These are phyloP conservation scores for Drosophila erecta DNA, from an alignment of 1,140 invertebrate genomes.

Conservation along the genomic window DNA sequence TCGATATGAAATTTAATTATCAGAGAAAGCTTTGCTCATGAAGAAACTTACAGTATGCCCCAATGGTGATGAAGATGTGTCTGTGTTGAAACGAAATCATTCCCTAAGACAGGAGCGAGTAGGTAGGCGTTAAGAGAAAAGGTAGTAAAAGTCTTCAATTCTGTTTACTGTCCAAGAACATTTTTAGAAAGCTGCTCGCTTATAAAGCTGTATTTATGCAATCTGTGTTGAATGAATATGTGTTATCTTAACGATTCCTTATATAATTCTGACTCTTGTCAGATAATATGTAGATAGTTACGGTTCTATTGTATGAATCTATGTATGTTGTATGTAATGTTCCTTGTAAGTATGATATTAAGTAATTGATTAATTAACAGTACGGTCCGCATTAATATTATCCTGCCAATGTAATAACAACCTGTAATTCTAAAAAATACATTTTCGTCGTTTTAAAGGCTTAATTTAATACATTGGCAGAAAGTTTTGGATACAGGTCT, in stretches of 20 bases:
- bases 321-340: slow-evolving; percentile 15
- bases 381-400: slow-evolving; percentile 5
- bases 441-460: slow-evolving; percentile 1
- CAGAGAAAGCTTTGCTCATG: not conserved
- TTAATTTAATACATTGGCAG: not conserved
- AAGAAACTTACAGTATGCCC: not conserved
- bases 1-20: too few relatives aligned
- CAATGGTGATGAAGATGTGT: not conserved
- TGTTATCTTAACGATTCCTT: slow-evolving; percentile 30
- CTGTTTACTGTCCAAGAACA: not conserved
- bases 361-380: slow-evolving; percentile 27
- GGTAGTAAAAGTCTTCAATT: not conserved
- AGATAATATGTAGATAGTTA: slow-evolving; percentile 18
- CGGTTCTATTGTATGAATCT: slow-evolving; percentile 47
- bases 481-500: slow-evolving; percentile 1
- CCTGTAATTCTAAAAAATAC: not conserved
- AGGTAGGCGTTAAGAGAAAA: too few relatives aligned
- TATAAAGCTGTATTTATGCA: slow-evolving; percentile 20
- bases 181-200: not conserved
- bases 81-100: not conserved
- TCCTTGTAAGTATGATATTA: slow-evolving; percentile 29
- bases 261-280: slow-evolving; percentile 10
- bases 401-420: slow-evolving; percentile 2
- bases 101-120: not conserved
- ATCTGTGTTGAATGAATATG: slow-evolving; percentile 32